Base-by-base conservation (phyloP, 2,113 vertebrate species). In the Recurvirostra avosetta region DNA sequence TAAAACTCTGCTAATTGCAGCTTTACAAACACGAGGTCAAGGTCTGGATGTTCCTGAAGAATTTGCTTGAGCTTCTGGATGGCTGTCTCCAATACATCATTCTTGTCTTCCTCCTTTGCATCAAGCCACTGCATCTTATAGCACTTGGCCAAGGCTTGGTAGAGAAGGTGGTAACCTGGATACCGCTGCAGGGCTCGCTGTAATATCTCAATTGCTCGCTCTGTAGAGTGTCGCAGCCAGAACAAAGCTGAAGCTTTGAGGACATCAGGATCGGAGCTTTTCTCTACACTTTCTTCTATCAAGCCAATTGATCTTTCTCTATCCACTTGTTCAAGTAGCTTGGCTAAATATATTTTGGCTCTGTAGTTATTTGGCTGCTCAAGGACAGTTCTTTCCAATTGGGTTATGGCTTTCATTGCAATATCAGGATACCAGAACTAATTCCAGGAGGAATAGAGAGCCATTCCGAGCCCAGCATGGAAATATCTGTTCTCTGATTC, bases 151-250 rank as follows among this genome's bases (percentile, higher is more conserved):
- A 89, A 11, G 58, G 41, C 52, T 50, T 85, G 63, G 70, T 81
- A 67, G 70, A 92, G 70, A 5, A 89, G 58, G 63, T 88, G 79
- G n/a, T 71, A 85, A 6, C 15, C 27, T 1, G 68, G 68, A 14
- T 85, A 23, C n/a, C 23, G 26, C 74, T 65, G 6, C 62, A 70
- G 40, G 40, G n/a, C 62, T 49, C 0, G 6, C 50, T 27, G 43
- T 13, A 56, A 4, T 36, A 43, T 52, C 50, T 23, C 7, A 2
- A 8, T 0, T 0, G 55, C 50, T 55, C 0, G 0, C 10, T 43
- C 23, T 14, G 10, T 3, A 0, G 50, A 47, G 23, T 0, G 5
- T 36, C 3, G 0, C 18, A 74, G 27, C 43, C 38, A 66, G 75
- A 71, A 53, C 20, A 17, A 10, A 85, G 9, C 68, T 27, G 68